Evolutionary conservation across 2,888 invertebrate genomes (phyloP), one percentile per base, ranked within the genome.

Genomic region (Petrolisthes cinctipes): DNA sequence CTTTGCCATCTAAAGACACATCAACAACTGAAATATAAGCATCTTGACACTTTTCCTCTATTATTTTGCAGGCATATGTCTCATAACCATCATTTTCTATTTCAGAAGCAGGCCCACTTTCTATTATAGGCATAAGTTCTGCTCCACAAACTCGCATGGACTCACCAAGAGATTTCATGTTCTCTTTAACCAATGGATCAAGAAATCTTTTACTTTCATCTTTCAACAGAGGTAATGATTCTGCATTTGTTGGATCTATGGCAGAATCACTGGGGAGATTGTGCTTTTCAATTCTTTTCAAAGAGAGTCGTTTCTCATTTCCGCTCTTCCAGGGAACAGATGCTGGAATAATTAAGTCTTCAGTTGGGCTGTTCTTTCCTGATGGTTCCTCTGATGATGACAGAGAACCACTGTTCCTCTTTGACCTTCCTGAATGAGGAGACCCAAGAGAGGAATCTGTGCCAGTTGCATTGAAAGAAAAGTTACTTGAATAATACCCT

Each of bases 401-500:
- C 5, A 82, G 61, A 0, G 75, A 53, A 23, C 61, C 61, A 61
- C 87, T 88, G 75, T 75, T 88, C 76, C 87, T 79, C 75, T 88
- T 84, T 53, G 87, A 85, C 17, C 68, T 79, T 6, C 85, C 79
- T n/a, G 85, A 85, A n/a, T 37, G 53, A 68, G 85, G 85, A 4
- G 85, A 85, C 17, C 79, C 85, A 76, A 75, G 23, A n/a, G 53
- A 37, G n/a, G 87, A 84, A 9, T 81, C 87, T 61, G 83, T 54
- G 23, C 81, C 66, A 37, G 57, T 61, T 61, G 87, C 75, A 56
- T 75, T 71, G 23, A 83, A 61, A 54, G 84, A 80, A 73, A 83
- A 87, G 23, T 79, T 83, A 51, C 80, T 83, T 4, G 87, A 88
- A 53, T 80, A 88, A 68, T 88, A 88, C 4, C 87, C 87, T 23